These are phyloP conservation scores for Buathra laborator DNA, from an alignment of 2,888 invertebrate genomes.

Conservation along the genomic window DNA sequence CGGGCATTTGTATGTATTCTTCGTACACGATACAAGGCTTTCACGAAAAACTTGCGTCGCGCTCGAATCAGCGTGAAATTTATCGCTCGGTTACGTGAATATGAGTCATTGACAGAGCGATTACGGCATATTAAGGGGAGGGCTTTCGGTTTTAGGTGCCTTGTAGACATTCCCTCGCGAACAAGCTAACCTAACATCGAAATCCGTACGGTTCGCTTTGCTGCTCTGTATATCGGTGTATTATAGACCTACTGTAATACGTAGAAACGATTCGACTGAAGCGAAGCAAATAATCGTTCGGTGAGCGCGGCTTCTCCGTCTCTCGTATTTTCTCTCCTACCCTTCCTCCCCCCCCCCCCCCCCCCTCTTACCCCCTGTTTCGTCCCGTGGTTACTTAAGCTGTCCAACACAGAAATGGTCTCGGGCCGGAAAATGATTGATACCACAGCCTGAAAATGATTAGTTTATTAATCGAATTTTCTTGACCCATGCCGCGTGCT, in stretches of 20 bases:
- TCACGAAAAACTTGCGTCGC: neutral
- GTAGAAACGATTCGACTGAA: conserved; percentile 73
- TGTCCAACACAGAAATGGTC: conserved; percentile 78
- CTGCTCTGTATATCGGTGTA: conserved; percentile 14
- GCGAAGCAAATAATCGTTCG: conserved; percentile 75
- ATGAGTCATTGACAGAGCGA: conserved; percentile 66
- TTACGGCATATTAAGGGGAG: conserved; percentile 48
- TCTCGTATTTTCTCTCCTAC: conserved; percentile 2
- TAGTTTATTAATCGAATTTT: conserved; percentile 81
- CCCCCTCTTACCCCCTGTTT: conserved; percentile 1
- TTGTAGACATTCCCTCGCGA: conserved; percentile 32
- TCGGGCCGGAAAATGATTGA: conserved; percentile 79
- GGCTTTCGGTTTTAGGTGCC: conserved; percentile 5
- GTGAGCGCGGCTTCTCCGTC: conserved; percentile 37
- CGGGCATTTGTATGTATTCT: too few species aligned
- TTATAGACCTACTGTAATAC: conserved; percentile 36
- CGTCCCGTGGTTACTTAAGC: conserved; percentile 74
- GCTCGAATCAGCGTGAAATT: conserved; percentile 57
- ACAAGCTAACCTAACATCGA: conserved; percentile 46
- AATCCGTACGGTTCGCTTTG: conserved; percentile 33
- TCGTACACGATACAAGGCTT: too few species aligned
- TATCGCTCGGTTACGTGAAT: conserved; percentile 53
- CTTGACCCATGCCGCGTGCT: conserved; percentile 72
- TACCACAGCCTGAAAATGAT: conserved; percentile 79
- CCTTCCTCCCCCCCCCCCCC: conserved; percentile 1